Percentiles rank a stretch among this genome's conserved stretches.
phyloP scores from a whole-genome alignment of 1,140 invertebrate species.

The Scaptodrosophila lebanonensis region DNA sequence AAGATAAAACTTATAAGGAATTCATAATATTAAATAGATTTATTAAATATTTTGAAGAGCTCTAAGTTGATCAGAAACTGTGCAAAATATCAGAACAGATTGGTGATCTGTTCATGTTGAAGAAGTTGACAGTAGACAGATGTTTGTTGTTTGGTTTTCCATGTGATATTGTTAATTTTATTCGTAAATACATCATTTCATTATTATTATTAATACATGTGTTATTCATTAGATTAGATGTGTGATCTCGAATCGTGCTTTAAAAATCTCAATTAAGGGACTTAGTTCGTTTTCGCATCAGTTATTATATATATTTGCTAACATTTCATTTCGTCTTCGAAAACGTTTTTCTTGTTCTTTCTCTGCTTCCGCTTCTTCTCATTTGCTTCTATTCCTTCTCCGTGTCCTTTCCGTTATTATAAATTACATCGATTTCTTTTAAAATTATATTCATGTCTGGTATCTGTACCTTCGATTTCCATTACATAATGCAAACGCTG shows the following conservation, averaged over 20 bases:
- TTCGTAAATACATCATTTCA: constrained; percentile 73
- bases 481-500: constrained; percentile 45
- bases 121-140: background rate
- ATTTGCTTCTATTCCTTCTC: constrained; percentile 14
- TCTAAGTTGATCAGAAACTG: too few relatives aligned
- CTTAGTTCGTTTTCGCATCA: constrained; percentile 32
- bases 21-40: too few relatives aligned
- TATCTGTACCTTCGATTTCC: constrained; percentile 3
- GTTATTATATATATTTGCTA: background rate
- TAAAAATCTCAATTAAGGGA: constrained; percentile 68
- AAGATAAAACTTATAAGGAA: too few relatives aligned
- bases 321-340: too few relatives aligned
- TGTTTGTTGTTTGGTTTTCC: constrained; percentile 26
- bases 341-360: too few relatives aligned
- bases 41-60: too few relatives aligned
- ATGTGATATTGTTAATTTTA: constrained; percentile 69
- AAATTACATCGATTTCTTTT: constrained; percentile 46
- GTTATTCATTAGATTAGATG: constrained; percentile 66
- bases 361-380: too few relatives aligned
- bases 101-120: too few relatives aligned
- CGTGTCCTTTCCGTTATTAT: constrained; percentile 18
- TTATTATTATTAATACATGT: constrained; percentile 66
- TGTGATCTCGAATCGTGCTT: constrained; percentile 66
- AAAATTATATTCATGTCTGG: constrained; percentile 42
- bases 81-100: too few relatives aligned